Evolutionary conservation across 2,113 vertebrate species (phyloP).

Genomic region (Rhinoptilus africanus): DNA sequence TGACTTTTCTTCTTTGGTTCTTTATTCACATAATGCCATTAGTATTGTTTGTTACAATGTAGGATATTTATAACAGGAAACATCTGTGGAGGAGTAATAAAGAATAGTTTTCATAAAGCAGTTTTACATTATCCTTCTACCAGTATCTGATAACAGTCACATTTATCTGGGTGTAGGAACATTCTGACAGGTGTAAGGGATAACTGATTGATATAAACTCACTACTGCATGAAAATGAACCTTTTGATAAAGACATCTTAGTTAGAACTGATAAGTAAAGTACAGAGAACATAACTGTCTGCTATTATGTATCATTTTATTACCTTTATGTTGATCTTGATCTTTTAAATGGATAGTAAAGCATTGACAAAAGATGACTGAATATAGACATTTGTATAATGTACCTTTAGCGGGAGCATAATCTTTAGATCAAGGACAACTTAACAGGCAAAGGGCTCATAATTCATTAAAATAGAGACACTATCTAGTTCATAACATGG

Average conservation of each 20-base stretch:
- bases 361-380: conserved; percentile 68
- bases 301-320: conserved; percentile 82
- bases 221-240: conserved; percentile 87
- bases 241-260: conserved; percentile 81
- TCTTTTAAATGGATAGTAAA: conserved; percentile 73
- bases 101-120: conserved; percentile 70
- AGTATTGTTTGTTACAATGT: conserved; percentile 79
- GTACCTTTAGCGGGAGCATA: conserved; percentile 45
- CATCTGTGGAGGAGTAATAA: conserved; percentile 82
- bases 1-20: conserved; percentile 77
- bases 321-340: conserved; percentile 84
- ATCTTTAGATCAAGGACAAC: conserved; percentile 70
- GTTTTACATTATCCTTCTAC: conserved; percentile 82
- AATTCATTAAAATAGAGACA: conserved; percentile 70
- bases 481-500: conserved; percentile 49
- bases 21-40: conserved; percentile 77
- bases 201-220: conserved; percentile 86
- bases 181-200: conserved; percentile 87
- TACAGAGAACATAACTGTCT: conserved; percentile 75
- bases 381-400: conserved; percentile 72
- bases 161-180: conserved; percentile 82
- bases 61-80: conserved; percentile 80
- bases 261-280: conserved; percentile 84
- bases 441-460: conserved; percentile 65
- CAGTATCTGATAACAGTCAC: conserved; percentile 82